Evolutionary conservation across 1,140 invertebrate genomes (phyloP), one percentile per base, ranked within the genome.

Genomic region (Drosophila tristis): DNA sequence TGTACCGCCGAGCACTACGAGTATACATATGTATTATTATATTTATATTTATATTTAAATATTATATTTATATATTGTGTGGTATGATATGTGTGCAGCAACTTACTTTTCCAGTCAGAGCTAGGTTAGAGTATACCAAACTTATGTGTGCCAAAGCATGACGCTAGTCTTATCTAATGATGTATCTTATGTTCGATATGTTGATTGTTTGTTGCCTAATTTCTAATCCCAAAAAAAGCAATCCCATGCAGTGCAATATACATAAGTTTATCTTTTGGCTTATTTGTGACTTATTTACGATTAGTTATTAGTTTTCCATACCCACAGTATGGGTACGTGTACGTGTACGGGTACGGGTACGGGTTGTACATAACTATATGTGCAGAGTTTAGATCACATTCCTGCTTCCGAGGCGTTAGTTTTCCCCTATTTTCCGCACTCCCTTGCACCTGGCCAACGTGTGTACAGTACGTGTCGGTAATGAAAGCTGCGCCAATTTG

Each of bases 131-230:
- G 20, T 20, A 20, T 20, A 20, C 20, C 20, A 20, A 20, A 20
- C 39, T 48, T 78, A 68, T 81, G 82, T 86, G 82, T 86, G 82
- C 82, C 82, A 86, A 86, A 86, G 70, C 75, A 87, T 58, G 56
- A 75, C 67, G 61, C 67, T 78, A 81, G 74, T 86, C 74, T 67
- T 71, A 74, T 70, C 43, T 16, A 55, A 23, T n/a, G 31, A 39
- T 53, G 49, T 42, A 62, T 56, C 3, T 26, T 57, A 50, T 43
- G 60, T 44, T 66, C 9, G 11, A 43, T 74, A 39, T 63, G 53
- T 62, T 80, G 42, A 70, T 80, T 85, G 31, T 39, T 39, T 39
- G 81, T 85, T 85, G 67, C 54, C 74, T 86, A 81, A 87, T 81
- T 87, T 87, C 20, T 85, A 81, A 72, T 31, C 39, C 60, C 50